A percentile compares a stretch with the other conserved stretches of the same genome.
These are phyloP conservation scores for Sardina pilchardus DNA, from an alignment of 2,113 vertebrate species.

Conservation along the genomic window DNA sequence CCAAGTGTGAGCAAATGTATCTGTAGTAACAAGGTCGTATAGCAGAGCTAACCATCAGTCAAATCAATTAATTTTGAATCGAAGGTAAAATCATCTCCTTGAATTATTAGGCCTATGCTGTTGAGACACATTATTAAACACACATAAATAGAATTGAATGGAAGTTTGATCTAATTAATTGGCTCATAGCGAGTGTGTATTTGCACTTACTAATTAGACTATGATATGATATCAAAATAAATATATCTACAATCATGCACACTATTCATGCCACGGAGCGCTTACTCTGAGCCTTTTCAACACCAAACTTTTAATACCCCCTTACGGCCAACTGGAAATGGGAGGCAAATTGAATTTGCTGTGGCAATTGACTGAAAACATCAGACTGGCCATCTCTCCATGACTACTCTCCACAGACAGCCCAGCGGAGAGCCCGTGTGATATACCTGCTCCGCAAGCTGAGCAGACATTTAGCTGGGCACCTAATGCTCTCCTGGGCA, in stretches of 20 bases:
- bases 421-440: neutral
- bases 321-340: neutral
- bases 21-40: neutral
- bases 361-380: neutral
- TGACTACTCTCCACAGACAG: neutral
- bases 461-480: neutral
- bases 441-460: neutral
- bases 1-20: neutral
- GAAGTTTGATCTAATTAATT: neutral
- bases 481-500: neutral
- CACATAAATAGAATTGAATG: neutral
- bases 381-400: neutral
- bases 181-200: neutral
- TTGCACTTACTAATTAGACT: neutral
- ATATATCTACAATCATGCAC: neutral
- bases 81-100: neutral
- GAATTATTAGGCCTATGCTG: neutral
- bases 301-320: neutral
- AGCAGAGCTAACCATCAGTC: neutral
- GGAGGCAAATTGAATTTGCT: slow-evolving; percentile 2
- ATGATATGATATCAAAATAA: neutral
- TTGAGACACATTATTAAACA: neutral
- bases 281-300: neutral
- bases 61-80: neutral
- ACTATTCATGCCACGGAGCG: neutral